These are phyloP conservation scores for Zosterops hypoxanthus DNA, from an alignment of 2,113 vertebrate species.

Conservation along the genomic window DNA sequence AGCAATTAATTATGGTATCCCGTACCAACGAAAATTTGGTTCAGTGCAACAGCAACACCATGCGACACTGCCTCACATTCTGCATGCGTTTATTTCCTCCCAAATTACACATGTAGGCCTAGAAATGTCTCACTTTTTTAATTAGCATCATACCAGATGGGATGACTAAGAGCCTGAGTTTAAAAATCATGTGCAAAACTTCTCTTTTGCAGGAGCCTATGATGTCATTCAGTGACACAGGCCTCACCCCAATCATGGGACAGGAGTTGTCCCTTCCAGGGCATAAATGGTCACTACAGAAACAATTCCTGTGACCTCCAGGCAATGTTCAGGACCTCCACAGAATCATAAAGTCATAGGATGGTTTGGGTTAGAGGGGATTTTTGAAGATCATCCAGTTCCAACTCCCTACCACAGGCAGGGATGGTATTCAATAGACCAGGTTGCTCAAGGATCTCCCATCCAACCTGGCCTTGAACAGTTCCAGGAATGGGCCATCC, in stretches of 20 bases:
- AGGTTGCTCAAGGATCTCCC: not conserved
- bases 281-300: not conserved
- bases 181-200: conserved; percentile 6
- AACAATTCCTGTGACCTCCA: not conserved
- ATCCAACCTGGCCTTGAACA: not conserved
- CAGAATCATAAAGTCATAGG: not conserved
- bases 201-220: not conserved
- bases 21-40: not conserved
- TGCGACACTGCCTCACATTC: not conserved
- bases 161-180: conserved; percentile 10
- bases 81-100: not conserved
- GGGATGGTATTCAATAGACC: not conserved
- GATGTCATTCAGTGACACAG: accelerated
- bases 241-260: accelerated
- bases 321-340: not conserved
- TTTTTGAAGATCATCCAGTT: not conserved
- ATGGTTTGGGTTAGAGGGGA: not conserved
- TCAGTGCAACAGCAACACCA: conserved; percentile 50
- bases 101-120: not conserved
- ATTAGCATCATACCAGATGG: conserved; percentile 43
- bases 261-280: not conserved
- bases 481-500: not conserved
- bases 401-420: not conserved
- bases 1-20: conserved; percentile 7
- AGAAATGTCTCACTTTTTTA: conserved; percentile 42